Evolutionary conservation across 1,140 invertebrate genomes (phyloP).

Genomic region (Gonioctena quinquepunctata): DNA sequence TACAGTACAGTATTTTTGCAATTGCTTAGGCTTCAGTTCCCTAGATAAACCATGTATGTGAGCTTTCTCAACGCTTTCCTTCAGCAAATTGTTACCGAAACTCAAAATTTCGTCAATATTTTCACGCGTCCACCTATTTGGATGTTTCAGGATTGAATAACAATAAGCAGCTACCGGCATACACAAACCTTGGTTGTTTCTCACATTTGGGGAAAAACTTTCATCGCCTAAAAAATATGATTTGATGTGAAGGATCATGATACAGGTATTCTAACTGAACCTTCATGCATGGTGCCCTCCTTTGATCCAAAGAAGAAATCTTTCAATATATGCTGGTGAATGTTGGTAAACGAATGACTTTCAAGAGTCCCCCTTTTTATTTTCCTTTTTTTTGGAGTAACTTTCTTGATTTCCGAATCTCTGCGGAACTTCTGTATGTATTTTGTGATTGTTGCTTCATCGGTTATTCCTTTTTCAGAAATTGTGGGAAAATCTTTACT

Average conservation of each 20-base stretch:
- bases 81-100: slow-evolving; percentile 57
- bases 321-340: slow-evolving; percentile 48
- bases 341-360: slow-evolving; percentile 60
- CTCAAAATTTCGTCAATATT: slow-evolving; percentile 59
- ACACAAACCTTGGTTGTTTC: slow-evolving; percentile 58
- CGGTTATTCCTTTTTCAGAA: slow-evolving; percentile 10
- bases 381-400: slow-evolving; percentile 51
- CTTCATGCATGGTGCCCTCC: slow-evolving; percentile 45
- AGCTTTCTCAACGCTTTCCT: slow-evolving; percentile 36
- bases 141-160: slow-evolving; percentile 59
- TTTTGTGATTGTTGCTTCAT: slow-evolving; percentile 20
- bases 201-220: slow-evolving; percentile 38
- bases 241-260: no score
- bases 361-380: slow-evolving; percentile 58
- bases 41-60: slow-evolving; percentile 36
- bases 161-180: slow-evolving; percentile 62
- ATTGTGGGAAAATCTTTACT: slow-evolving; percentile 30
- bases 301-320: slow-evolving; percentile 47
- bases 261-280: no score
- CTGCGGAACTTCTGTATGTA: slow-evolving; percentile 44
- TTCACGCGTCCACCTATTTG: slow-evolving; percentile 59
- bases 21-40: slow-evolving; percentile 38
- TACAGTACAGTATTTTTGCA: slow-evolving; percentile 39
- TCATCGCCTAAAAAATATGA: slow-evolving; percentile 27
- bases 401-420: slow-evolving; percentile 42